Base-by-base conservation (phyloP, 2,888 invertebrate genomes). In the Eueremaeus valkanovi region DNA sequence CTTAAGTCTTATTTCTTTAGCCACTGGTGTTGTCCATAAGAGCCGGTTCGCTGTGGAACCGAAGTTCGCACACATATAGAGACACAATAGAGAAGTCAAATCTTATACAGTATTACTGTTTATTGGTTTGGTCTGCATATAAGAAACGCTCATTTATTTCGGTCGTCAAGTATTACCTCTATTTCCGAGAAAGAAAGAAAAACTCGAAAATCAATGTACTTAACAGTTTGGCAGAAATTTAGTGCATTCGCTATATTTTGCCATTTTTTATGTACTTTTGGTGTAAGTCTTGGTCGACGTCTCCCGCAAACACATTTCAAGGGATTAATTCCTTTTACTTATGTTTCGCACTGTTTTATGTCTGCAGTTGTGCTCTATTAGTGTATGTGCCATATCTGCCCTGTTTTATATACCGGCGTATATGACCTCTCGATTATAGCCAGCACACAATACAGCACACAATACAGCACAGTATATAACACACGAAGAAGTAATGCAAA, bases 311-410 rank as follows among this genome's bases (percentile, higher is more conserved):
- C 31, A 66, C 24, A 66, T 66, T 66, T 24, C 21, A 18, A 36
- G 21, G 66, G n/a, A 66, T 66, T 66, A 66, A 66, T 66, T 66
- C 40, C 31, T 66, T 66, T 66, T 36, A 66, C 66, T 66, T 66
- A 66, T 36, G 33, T 21, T 63, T 63, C 6, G 33, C 33, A 31
- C 33, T 36, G 33, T 36, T 66, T n/a, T n/a, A n/a, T n/a, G n/a
- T n/a, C n/a, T n/a, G n/a, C n/a, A n/a, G n/a, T n/a, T n/a, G n/a
- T n/a, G n/a, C n/a, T n/a, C n/a, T n/a, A n/a, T n/a, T n/a, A n/a
- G n/a, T n/a, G n/a, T n/a, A n/a, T n/a, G 8, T 66, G 8, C 9
- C 24, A 45, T 18, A 55, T 6, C 5, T 66, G 58, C 21, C 27
- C 21, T n/a, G n/a, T n/a, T 18, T 11, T 2, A 58, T 58, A 58